These are phyloP conservation scores for Ichneumoninae sp. DNA, from an alignment of 2,888 invertebrate species.

Conservation along the genomic window DNA sequence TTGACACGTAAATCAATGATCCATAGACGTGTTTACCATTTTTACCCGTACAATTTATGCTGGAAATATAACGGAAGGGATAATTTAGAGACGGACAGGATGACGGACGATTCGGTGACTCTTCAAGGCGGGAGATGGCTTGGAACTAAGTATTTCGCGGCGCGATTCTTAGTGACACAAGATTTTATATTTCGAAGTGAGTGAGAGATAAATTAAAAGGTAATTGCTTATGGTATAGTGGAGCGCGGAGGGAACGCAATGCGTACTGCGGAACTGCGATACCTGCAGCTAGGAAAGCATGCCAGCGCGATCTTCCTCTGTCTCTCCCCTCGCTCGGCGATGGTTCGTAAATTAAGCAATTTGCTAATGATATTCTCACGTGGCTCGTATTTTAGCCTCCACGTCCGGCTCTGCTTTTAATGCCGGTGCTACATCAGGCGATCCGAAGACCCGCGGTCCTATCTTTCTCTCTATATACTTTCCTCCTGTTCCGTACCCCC, in stretches of 20 bases:
- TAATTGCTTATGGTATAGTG: conserved; percentile 17
- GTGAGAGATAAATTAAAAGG: conserved; percentile 52
- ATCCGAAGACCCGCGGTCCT: conserved; percentile 65
- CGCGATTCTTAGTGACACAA: conserved; percentile 20
- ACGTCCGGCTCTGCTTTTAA: conserved; percentile 79
- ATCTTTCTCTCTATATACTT: conserved; percentile 54
- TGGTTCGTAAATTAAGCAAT: conserved; percentile 83
- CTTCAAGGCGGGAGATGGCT: not conserved
- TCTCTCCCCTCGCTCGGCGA: conserved; percentile 57
- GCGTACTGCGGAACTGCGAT: conserved; percentile 15
- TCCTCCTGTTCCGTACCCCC: conserved; percentile 38
- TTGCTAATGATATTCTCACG: conserved; percentile 84
- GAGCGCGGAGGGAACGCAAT: conserved; percentile 9
- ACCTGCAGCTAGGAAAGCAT: conserved; percentile 3
- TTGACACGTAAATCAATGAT: not conserved
- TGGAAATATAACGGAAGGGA: not conserved
- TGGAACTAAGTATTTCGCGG: conserved; percentile 3
- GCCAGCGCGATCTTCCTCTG: conserved; percentile 1
- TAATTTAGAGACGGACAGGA: conserved; percentile 1
- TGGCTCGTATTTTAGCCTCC: conserved; percentile 82
- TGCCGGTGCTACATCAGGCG: conserved; percentile 79
- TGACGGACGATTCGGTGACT: conserved; percentile 15
- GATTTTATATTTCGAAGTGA: conserved; percentile 20
- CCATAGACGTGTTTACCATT: not conserved
- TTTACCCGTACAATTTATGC: not conserved